Base-by-base conservation (phyloP, 1,140 invertebrate genomes). In the Dufourea novaeangliae region DNA sequence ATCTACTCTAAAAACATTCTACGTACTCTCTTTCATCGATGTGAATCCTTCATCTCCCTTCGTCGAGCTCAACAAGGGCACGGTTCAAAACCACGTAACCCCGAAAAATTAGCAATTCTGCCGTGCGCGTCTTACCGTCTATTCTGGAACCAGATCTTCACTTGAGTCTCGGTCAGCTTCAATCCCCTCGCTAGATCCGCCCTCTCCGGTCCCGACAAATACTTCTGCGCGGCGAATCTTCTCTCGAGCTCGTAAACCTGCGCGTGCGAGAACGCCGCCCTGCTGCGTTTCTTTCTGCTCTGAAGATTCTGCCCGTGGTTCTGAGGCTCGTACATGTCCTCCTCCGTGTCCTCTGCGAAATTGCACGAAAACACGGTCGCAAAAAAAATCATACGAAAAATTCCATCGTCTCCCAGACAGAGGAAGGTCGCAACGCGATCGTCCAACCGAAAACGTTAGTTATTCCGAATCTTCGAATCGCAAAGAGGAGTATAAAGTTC, bases 221-320 rank as follows among this genome's bases (percentile, higher is more conserved):
- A 99, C 71, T 98, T 94, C 89, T 99, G 98, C 85, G 98, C 97
- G 73, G 96, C 97, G 92, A 99, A 99, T 80, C 98, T 94, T 78
- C 97, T 94, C 90, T 99, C 98, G 59, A 99, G 92, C 90, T 99
- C 97, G 91, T 97, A 98, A 3, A 97, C 97, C 93, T 98, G 96
- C 34, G 97, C 97, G 91, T 99, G 98, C 44, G 98, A 98, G 88
- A 99, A 99, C 1, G 98, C 98, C 0, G 98, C 98, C 80, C 98
- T 94, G 29, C 97, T 98, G 44, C 98, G 94, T 90, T 99, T 99
- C 93, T 98, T 98, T 59, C 97, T 94, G n/a, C 92, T 94, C 52
- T 91, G 88, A 22, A 90, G 72, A 44, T 78, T 89, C 37, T 89
- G 90, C 0, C 89, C 87, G 75, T 92, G 91, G n/a, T 81, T 89